Evolutionary conservation across 2,888 invertebrate genomes (phyloP).

Genomic region (Erannis defoliaria): DNA sequence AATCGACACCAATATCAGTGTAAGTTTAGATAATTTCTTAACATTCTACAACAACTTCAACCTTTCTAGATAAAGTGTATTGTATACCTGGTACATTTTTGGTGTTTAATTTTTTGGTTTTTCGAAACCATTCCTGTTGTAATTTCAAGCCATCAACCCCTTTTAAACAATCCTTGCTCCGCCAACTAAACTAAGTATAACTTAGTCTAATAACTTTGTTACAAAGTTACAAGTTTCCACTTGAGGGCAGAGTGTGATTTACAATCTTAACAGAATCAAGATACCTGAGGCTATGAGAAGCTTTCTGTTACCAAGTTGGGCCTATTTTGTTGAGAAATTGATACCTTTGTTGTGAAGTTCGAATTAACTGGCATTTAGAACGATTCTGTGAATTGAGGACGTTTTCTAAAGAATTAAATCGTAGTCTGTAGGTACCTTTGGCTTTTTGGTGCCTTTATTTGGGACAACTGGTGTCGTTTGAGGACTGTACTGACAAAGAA

Average conservation of each 20-base stretch:
- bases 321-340: conserved; percentile 32
- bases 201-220: conserved; percentile 46
- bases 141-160: background rate
- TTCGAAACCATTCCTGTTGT: too few species aligned
- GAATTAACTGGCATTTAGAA: conserved; percentile 24
- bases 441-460: too few species aligned
- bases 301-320: conserved; percentile 30
- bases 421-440: background rate
- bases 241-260: conserved; percentile 49
- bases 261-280: conserved; percentile 49
- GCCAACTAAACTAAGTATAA: conserved; percentile 4
- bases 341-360: conserved; percentile 28
- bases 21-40: too few species aligned
- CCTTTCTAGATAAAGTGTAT: too few species aligned
- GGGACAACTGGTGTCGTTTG: too few species aligned
- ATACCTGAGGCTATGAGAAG: conserved; percentile 34
- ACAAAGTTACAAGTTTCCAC: conserved; percentile 49
- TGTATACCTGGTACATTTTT: too few species aligned
- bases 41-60: too few species aligned
- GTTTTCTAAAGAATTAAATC: background rate
- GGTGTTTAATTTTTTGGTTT: too few species aligned
- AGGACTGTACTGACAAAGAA: too few species aligned
- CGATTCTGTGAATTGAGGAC: conserved; percentile 2
- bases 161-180: conserved; percentile 17
- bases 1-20: too few species aligned